A percentile compares a stretch with the other conserved stretches of the same genome.
These are phyloP conservation scores for Spodoptera litura DNA, from an alignment of 1,140 invertebrate genomes.

Conservation along the genomic window DNA sequence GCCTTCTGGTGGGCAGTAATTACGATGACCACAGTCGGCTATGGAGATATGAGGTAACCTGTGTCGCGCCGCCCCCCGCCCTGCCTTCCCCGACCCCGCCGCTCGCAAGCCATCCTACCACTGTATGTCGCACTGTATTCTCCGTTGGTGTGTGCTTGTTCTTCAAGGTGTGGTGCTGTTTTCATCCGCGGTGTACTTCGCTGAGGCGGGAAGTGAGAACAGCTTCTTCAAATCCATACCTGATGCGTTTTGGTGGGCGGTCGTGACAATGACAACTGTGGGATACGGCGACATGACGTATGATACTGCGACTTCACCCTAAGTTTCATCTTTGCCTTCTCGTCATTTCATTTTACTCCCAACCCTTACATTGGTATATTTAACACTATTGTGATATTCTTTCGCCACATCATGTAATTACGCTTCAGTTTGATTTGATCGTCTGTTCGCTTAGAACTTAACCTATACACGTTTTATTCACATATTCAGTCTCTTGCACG, in stretches of 20 bases:
- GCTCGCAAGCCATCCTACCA: conserved; percentile 78
- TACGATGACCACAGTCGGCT: conserved; percentile 98
- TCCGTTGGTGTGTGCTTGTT: conserved; percentile 85
- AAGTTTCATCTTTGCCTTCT: conserved; percentile 80
- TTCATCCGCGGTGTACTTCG: conserved; percentile 99
- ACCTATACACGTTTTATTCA: conserved; percentile 70
- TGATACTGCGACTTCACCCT: conserved; percentile 87
- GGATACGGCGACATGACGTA: conserved; percentile 99
- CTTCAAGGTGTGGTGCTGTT: conserved; percentile 99
- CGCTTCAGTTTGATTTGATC: conserved; percentile 78
- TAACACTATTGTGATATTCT: conserved; percentile 78
- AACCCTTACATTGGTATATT: conserved; percentile 72
- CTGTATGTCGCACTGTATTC: conserved; percentile 82
- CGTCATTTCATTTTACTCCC: conserved; percentile 80
- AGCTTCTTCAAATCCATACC: conserved; percentile 99
- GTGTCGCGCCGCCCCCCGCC: conserved; percentile 58
- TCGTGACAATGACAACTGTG: conserved; percentile 99
- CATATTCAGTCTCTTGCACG: conserved; percentile 71
- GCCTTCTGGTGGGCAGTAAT: conserved; percentile 98
- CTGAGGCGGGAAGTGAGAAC: conserved; percentile 98
- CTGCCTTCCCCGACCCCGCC: conserved; percentile 69
- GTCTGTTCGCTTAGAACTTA: conserved; percentile 78
- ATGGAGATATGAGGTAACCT: conserved; percentile 98
- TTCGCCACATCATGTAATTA: conserved; percentile 78
- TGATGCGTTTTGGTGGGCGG: conserved; percentile 99